Conservation (phyloP, 2,888 invertebrate genomes). For the Orthonevra nobilis region DNA sequence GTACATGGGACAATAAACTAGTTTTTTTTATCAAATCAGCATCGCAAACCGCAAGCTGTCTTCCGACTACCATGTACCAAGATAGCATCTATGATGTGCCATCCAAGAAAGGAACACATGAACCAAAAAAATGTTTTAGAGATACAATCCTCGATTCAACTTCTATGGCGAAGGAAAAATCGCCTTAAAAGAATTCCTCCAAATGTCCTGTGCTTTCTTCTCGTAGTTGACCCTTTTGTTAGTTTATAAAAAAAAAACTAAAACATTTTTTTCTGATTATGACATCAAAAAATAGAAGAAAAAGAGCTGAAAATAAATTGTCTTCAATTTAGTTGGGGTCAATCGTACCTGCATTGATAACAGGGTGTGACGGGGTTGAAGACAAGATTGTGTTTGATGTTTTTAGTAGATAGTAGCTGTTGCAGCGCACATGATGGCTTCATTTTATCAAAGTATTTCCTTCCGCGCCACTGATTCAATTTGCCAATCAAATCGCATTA, state of each 20-base stretch:
- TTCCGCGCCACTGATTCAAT: no score
- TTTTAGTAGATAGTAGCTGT: no score
- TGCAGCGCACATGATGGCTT: no score
- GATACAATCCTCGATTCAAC: not conserved
- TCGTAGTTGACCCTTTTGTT: constrained; percentile 50
- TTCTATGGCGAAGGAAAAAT: constrained; percentile 19
- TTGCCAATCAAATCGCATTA: no score
- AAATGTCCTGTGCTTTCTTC: constrained; percentile 25
- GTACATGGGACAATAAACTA: no score
- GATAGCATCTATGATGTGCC: constrained; percentile 46
- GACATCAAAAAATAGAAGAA: constrained; percentile 15
- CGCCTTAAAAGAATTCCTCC: constrained; percentile 43
- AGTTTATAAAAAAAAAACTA: constrained; percentile 61
- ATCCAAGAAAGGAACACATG: constrained; percentile 48
- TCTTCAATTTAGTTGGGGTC: constrained; percentile 53
- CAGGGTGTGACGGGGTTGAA: no score
- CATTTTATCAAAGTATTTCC: no score
- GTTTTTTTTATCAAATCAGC: no score
- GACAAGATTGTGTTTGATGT: no score
- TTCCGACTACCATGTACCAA: no score
- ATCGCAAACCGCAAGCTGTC: no score
- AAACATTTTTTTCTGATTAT: constrained; percentile 58
- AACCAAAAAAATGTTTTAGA: constrained; percentile 62
- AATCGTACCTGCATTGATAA: no score
- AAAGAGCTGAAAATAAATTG: constrained; percentile 34